phyloP scores from a whole-genome alignment of 1,140 invertebrate genomes.

The Drosophila equinoxialis region DNA sequence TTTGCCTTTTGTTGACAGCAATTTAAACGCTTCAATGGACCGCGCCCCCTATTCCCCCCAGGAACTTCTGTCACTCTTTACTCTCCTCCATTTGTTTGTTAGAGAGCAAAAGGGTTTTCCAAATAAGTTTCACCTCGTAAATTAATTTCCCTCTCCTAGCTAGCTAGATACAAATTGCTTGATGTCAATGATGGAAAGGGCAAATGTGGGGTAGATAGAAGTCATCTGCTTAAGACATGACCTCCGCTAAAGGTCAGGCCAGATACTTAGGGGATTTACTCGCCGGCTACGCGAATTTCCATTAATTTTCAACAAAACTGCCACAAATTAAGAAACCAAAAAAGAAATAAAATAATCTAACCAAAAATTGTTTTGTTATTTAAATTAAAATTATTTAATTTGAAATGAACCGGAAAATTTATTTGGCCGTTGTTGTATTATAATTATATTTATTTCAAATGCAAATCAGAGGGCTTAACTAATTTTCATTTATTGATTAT shows the following conservation, averaged over 20 bases:
- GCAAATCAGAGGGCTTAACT: conserved; percentile 42
- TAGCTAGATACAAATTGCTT: conserved; percentile 65
- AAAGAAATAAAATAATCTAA: conserved; percentile 23
- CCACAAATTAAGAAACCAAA: conserved; percentile 25
- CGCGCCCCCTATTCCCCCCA: conserved; percentile 3
- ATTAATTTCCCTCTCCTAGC: conserved; percentile 65
- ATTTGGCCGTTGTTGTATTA: background rate
- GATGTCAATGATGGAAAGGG: background rate
- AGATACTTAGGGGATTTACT: conserved; percentile 28
- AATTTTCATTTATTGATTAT: conserved; percentile 54
- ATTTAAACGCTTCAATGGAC: conserved; percentile 80
- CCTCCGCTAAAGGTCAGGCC: conserved; percentile 49
- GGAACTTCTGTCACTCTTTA: background rate
- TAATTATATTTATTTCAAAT: conserved; percentile 49
- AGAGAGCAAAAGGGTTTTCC: conserved; percentile 74
- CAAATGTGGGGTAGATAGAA: background rate
- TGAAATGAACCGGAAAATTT: conserved; percentile 25
- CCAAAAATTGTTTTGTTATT: conserved; percentile 44
- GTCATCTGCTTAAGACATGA: conserved; percentile 40
- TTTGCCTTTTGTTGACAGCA: conserved; percentile 80
- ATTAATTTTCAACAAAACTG: conserved; percentile 45
- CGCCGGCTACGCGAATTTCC: conserved; percentile 23
- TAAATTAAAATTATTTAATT: conserved; percentile 44
- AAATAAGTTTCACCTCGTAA: conserved; percentile 80
- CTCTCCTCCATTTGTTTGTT: conserved; percentile 15